Base-by-base conservation (phyloP, 2,888 invertebrate genomes). In the Noctua fimbriata region DNA sequence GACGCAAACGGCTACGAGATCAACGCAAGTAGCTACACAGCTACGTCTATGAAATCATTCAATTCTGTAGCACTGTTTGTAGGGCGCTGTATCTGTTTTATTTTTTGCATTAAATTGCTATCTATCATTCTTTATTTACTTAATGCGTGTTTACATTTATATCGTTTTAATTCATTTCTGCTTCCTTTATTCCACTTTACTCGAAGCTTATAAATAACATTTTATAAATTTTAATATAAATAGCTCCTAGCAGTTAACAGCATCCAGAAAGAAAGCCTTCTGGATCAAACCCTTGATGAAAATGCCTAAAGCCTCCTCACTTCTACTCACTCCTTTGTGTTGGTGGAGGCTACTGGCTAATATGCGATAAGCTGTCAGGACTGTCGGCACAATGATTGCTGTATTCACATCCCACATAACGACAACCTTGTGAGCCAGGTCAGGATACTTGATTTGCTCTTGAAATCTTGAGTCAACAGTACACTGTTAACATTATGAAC, bases 1-100 rank as follows among this genome's bases (percentile, higher is more conserved):
- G 44, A 18, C 18, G 36, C 12, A 10, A 9, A 52, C 41, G 63
- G 14, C 66, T 84, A 85, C 60, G 41, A 55, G 16, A 55, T 71
- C 81, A 65, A 85, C 69, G 58, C 18, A 16, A 32, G 49, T 80
- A 85, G 32, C 82, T 49, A 75, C 41, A 47, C 28, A 41, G 16
- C 60, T 85, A 85, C 63, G 28, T 55, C 32, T 69, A 41, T 18
- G 1, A n/a, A 28, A n/a, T 58, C 65, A 32, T 41, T 58, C 5
- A 44, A 7, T 32, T 65, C 5, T 67, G 70, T 60, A 55, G 28
- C 28, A 60, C 16, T 28, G 58, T 55, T 32, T 2, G 4, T 28
- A 58, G n/a, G 14, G 32, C 3, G 21, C 36, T 16, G 7, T 63
- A 9, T 18, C 21, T 36, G 7, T 12, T 36, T n/a, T 60, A 44